phyloP scores from a whole-genome alignment of 2,113 vertebrate species.

The Proteles cristata region DNA sequence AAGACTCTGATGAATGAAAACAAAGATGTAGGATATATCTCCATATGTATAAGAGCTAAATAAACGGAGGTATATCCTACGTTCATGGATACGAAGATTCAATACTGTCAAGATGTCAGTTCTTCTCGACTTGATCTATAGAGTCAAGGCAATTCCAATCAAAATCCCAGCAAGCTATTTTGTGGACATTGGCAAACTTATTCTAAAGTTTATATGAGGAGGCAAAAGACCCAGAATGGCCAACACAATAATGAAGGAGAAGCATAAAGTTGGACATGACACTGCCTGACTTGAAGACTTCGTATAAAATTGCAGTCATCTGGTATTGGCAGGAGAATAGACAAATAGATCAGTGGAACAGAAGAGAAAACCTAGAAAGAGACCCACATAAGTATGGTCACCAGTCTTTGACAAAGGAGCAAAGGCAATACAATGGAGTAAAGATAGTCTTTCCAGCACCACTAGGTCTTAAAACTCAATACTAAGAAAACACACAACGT shows the following conservation, averaged over 20 bases:
- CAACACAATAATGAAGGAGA: background rate
- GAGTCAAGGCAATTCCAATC: background rate
- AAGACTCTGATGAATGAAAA: background rate
- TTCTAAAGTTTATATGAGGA: background rate
- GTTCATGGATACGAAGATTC: background rate
- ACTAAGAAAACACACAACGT: background rate
- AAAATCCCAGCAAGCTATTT: background rate
- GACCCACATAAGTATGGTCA: background rate
- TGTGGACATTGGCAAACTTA: background rate
- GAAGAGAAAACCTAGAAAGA: background rate
- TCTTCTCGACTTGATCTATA: slow-evolving; percentile 9
- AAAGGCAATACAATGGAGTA: background rate
- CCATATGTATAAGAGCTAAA: background rate
- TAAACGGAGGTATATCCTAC: background rate
- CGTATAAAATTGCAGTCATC: background rate
- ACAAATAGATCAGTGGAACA: background rate
- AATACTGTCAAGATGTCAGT: background rate
- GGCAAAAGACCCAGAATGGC: background rate
- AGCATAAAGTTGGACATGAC: background rate
- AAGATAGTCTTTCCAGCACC: background rate
- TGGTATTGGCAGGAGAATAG: background rate
- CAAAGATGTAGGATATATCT: background rate
- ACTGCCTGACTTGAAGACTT: background rate
- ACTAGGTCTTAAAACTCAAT: background rate
- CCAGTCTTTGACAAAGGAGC: background rate